Evolutionary conservation across 2,888 invertebrate species (phyloP).

Genomic region (Kryphioiulus occultus): DNA sequence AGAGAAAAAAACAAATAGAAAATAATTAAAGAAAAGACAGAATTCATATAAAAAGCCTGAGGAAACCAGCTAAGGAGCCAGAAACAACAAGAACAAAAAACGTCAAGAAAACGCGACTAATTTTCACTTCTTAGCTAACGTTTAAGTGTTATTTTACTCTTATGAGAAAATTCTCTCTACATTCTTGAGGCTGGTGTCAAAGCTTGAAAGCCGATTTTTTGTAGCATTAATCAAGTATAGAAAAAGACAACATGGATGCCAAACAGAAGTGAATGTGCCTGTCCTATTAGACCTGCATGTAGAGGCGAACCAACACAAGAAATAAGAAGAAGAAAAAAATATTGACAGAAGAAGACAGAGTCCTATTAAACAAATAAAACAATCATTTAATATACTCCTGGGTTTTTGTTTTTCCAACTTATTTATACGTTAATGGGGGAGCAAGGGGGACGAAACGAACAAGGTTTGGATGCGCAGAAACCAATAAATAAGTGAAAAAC

Average conservation of each 20-base stretch:
- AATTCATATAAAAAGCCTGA: slow-evolving; percentile 29
- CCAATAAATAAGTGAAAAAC: background rate
- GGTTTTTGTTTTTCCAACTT: slow-evolving; percentile 28
- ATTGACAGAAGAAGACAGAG: slow-evolving; percentile 1
- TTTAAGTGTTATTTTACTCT: slow-evolving; percentile 32
- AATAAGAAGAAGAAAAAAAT: background rate
- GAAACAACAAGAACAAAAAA: background rate
- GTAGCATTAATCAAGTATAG: slow-evolving; percentile 34
- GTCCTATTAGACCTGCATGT: background rate
- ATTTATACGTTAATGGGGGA: slow-evolving; percentile 1
- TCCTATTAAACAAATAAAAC: slow-evolving; percentile 38
- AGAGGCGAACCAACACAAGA: background rate
- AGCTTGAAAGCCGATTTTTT: slow-evolving; percentile 14
- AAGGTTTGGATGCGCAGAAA: background rate
- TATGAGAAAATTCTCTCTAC: slow-evolving; percentile 11
- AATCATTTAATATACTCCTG: background rate
- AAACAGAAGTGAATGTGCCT: background rate
- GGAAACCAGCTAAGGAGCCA: background rate
- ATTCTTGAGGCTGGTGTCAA: slow-evolving; percentile 39
- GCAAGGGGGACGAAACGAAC: background rate
- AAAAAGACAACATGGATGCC: slow-evolving; percentile 8
- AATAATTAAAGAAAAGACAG: slow-evolving; percentile 36
- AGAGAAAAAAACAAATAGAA: slow-evolving; percentile 29
- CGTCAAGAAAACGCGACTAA: slow-evolving; percentile 1
- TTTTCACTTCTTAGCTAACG: slow-evolving; percentile 13